Evolutionary conservation across 2,797 vertebrate species (phyloP), one percentile per base, ranked within the genome.

Genomic region (Diplodus sargus): DNA sequence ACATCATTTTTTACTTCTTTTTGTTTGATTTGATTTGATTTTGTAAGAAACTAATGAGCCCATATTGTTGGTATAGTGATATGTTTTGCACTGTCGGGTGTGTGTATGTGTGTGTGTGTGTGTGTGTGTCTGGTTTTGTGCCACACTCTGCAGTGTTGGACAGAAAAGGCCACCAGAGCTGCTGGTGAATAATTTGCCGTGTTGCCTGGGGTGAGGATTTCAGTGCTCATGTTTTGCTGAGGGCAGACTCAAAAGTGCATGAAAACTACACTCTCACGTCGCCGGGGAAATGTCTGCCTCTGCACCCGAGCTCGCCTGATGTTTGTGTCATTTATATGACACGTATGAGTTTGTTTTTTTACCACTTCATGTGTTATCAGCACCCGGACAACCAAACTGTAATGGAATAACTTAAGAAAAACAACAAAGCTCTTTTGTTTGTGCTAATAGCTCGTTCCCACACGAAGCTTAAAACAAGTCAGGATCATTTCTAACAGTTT

Each of bases 191-290:
- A 45, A 76, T 76, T 71, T 79, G 61, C 77, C n/a, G 13, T 52
- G 5, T 76, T 53, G 79, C 82, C 76, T 54, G 71, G 34, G 78
- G 85, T 57, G 58, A 79, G 58, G 78, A 76, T 85, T 85, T 83
- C 61, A 73, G 53, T 74, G 57, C 34, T 76, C 53, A 85, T 85
- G 70, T 74, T 85, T 85, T 84, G 63, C 84, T 77, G 70, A 75
- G 66, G 60, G 75, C 43, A 66, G 57, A 72, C 42, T 53, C 57
- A 54, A 64, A 51, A 64, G 64, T 49, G 56, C 61, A 65, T 57
- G 28, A 70, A 81, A 84, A 66, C 57, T 61, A 42, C 69, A 60
- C 70, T 17, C 42, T 17, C 42, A n/a, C 17, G 2, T 58, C 16
- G 30, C 45, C 43, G 20, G 42, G 49, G 45, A 68, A 34, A 34